phyloP scores from a whole-genome alignment of 1,140 invertebrate genomes.

The Scaptomyza hsui region DNA sequence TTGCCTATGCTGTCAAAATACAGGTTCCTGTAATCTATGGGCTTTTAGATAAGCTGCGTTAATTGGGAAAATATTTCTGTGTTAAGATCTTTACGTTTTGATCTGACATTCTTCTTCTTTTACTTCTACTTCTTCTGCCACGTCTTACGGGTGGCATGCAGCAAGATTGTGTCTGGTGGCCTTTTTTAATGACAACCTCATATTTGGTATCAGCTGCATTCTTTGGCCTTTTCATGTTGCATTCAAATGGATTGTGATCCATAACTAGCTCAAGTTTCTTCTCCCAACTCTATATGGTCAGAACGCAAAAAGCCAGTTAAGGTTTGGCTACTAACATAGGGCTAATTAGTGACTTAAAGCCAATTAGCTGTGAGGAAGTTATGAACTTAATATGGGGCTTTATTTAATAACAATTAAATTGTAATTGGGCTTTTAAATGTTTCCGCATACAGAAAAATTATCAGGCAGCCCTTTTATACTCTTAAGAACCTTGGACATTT shows the following conservation, averaged over 20 bases:
- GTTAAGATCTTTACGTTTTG: conserved; percentile 24
- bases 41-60: conserved; percentile 74
- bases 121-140: neutral
- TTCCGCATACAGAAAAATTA: conserved; percentile 21
- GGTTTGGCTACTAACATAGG: neutral
- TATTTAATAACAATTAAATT: conserved; percentile 17
- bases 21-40: conserved; percentile 62
- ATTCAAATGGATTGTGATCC: conserved; percentile 23
- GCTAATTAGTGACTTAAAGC: conserved; percentile 14
- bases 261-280: neutral
- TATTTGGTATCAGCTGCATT: conserved; percentile 23
- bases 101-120: conserved; percentile 18
- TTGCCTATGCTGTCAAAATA: conserved; percentile 67
- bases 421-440: conserved; percentile 28
- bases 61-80: conserved; percentile 54
- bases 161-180: neutral
- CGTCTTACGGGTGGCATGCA: conserved; percentile 39
- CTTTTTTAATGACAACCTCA: conserved; percentile 4
- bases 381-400: conserved; percentile 15
- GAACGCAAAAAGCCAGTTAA: neutral
- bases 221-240: neutral
- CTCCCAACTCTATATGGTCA: conserved; percentile 1
- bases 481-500: neutral
- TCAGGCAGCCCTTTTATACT: too few species aligned
- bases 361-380: conserved; percentile 33